Percentiles rank a stretch among this genome's conserved stretches.
These are phyloP conservation scores for Antheraea yamamai DNA, from an alignment of 2,888 invertebrate genomes.

Conservation along the genomic window DNA sequence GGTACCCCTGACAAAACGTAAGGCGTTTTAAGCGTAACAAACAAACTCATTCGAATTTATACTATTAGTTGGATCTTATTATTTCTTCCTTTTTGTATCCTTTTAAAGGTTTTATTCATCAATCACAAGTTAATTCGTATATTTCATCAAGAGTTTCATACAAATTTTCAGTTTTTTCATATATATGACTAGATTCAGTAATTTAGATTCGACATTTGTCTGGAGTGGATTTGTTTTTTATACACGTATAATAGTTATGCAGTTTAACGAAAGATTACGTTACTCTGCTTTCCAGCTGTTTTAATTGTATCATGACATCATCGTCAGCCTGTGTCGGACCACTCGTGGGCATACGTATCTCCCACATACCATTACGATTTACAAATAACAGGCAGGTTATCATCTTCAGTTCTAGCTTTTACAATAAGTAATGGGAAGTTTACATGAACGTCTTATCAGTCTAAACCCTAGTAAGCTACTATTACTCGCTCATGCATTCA, in stretches of 20 bases:
- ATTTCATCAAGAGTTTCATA: not conserved
- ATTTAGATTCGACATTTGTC: too few relatives aligned
- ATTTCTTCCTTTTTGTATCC: not conserved
- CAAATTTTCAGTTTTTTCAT: not conserved
- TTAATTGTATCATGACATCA: not conserved
- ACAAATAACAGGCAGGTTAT: not conserved
- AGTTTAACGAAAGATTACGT: too few relatives aligned
- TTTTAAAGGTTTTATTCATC: not conserved
- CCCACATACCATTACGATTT: not conserved
- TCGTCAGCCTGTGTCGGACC: not conserved
- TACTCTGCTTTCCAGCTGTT: not conserved
- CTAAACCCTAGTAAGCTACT: not conserved
- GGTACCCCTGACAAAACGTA: too few relatives aligned
- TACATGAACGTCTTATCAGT: not conserved
- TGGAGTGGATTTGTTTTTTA: too few relatives aligned
- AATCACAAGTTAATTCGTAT: too few relatives aligned
- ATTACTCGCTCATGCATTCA: not conserved
- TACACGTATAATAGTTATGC: too few relatives aligned
- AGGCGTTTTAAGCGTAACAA: too few relatives aligned
- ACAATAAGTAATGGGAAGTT: too few relatives aligned
- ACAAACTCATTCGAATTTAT: too few relatives aligned
- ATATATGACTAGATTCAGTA: too few relatives aligned
- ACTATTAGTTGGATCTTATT: not conserved
- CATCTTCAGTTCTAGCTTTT: not conserved
- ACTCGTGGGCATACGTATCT: not conserved